Percentiles rank a stretch among this genome's conserved stretches.
Conservation (phyloP, 2,113 vertebrate genomes). For the Mus musculus region GRCm39 chr15:3260001-3260500, state of each 20-base stretch:
- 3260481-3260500: background rate
- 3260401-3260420: background rate
- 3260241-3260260: background rate
- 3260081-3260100: background rate
- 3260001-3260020: background rate
- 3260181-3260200: background rate
- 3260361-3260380: background rate
- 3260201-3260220: too few species aligned
- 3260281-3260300: background rate
- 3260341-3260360: fast-evolving
- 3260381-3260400: background rate
- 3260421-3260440: background rate
- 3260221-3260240: background rate
- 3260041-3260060: background rate
- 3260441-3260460: background rate
- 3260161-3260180: background rate
- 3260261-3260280: background rate
- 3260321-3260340: background rate
- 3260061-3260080: background rate
- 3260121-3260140: background rate
- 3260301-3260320: background rate
- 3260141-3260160: background rate
- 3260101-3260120: background rate
- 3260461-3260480: background rate
- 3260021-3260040: background rate